phyloP scores from a whole-genome alignment of 2,888 invertebrate genomes.

The Hesperia comma region DNA sequence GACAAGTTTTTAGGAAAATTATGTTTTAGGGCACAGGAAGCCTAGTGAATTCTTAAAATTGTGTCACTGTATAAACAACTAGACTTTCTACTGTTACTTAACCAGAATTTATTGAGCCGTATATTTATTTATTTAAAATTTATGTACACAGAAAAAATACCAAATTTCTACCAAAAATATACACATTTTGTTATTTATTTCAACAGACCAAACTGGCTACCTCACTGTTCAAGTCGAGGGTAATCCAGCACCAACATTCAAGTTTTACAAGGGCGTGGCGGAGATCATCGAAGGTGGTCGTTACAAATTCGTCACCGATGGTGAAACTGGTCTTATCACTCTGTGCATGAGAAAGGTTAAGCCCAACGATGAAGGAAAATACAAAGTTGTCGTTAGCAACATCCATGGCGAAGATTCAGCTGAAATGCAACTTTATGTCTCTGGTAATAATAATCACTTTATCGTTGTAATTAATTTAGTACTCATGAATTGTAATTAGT shows the following conservation, averaged over 20 bases:
- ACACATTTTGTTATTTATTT: neutral
- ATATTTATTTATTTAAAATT: no score
- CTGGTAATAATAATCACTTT: constrained; percentile 85
- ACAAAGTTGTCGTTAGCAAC: constrained; percentile 96
- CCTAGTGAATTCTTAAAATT: no score
- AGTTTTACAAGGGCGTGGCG: constrained; percentile 96
- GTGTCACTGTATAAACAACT: no score
- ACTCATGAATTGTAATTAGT: neutral
- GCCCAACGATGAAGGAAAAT: constrained; percentile 98
- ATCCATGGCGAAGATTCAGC: constrained; percentile 97
- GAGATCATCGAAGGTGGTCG: constrained; percentile 98
- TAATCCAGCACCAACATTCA: constrained; percentile 96
- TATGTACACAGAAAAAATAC: no score
- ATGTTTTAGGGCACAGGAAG: no score
- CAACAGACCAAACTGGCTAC: constrained; percentile 94
- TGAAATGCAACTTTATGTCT: constrained; percentile 98
- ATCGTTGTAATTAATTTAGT: neutral
- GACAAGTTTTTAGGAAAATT: no score
- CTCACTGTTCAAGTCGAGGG: constrained; percentile 97
- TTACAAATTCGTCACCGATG: constrained; percentile 97
- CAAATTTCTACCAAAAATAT: no score
- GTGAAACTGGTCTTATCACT: constrained; percentile 95
- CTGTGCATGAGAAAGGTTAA: constrained; percentile 98
- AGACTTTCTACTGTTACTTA: no score
- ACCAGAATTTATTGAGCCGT: no score